phyloP scores from a whole-genome alignment of 2,797 vertebrate genomes.

The Sebastiscus albofasciatus region DNA sequence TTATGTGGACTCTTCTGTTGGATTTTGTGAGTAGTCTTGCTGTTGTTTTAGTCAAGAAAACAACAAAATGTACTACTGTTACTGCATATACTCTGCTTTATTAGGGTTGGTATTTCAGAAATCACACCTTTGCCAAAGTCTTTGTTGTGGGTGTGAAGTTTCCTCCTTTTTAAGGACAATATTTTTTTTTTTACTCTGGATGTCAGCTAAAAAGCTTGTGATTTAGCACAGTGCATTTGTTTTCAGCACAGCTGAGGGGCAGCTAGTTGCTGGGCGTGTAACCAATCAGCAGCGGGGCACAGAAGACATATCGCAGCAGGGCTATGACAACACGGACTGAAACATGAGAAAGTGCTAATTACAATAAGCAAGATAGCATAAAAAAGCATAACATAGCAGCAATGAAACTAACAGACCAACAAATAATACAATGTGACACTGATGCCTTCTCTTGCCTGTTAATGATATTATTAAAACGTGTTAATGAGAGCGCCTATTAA shows the following conservation, averaged over 20 bases:
- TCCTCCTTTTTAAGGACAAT: neutral
- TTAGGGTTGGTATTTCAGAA: neutral
- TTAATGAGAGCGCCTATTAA: slow-evolving; percentile 15
- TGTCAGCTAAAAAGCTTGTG: neutral
- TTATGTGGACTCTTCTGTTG: no score
- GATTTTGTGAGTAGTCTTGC: no score
- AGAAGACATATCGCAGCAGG: neutral
- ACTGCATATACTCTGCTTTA: neutral
- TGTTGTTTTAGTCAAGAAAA: neutral
- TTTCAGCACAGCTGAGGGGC: neutral
- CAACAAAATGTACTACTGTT: neutral
- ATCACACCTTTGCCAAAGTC: neutral
- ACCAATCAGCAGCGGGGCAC: neutral
- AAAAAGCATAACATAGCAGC: neutral
- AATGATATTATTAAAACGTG: slow-evolving; percentile 17
- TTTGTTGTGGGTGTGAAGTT: neutral
- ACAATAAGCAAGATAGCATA: neutral
- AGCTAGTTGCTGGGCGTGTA: neutral
- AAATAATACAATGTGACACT: neutral
- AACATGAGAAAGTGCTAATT: neutral
- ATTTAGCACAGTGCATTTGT: neutral
- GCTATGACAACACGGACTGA: neutral
- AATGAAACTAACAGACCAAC: neutral
- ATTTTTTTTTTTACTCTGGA: neutral
- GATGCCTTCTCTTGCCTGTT: slow-evolving; percentile 4